Evolutionary conservation across 2,797 vertebrate species (phyloP), one percentile per base, ranked within the genome.

Genomic region (Cynopterus sphinx): DNA sequence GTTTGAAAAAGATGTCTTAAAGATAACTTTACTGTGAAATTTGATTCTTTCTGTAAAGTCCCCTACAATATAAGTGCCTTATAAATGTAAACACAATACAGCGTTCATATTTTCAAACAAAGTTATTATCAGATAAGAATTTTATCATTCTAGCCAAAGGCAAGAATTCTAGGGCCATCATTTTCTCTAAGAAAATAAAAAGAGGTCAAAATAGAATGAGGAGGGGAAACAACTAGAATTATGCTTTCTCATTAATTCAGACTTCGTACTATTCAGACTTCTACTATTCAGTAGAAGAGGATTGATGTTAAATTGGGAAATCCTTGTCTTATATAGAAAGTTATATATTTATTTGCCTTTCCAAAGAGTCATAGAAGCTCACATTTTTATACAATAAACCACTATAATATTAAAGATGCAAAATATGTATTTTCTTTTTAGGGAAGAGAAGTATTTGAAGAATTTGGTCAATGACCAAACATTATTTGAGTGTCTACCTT

Each of bases 121-220:
- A 91, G 10, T 49, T 87, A 92, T 57, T 70, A 71, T 13, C 16
- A 86, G 55, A 22, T 73, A 94, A 92, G 67, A 92, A 49, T 74
- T 95, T 85, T 96, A 88, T 43, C 74, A 21, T 53, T 95, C 71
- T 49, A 28, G 79, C 39, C 68, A 81, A 87, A 92, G 21, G 55
- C 57, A 94, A 59, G 67, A 86, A 81, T 84, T 85, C 39, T 12
- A 78, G 78, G 59, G 79, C 17, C 28, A 94, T 65, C 2, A 61
- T 81, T 88, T 97, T 94, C 46, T 87, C 87, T 70, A 77, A 91
- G 90, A 67, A 86, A 90, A 87, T 73, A 86, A 90, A 92, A 93
- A 88, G 78, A 78, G 19, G 41, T 75, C 17, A 91, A 73, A 92
- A 91, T 39, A 94, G 67, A 92, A 81, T 24, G 22, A 93, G 31